These are phyloP conservation scores for Carollia perspicillata DNA, from an alignment of 2,113 vertebrate species.

Conservation along the genomic window DNA sequence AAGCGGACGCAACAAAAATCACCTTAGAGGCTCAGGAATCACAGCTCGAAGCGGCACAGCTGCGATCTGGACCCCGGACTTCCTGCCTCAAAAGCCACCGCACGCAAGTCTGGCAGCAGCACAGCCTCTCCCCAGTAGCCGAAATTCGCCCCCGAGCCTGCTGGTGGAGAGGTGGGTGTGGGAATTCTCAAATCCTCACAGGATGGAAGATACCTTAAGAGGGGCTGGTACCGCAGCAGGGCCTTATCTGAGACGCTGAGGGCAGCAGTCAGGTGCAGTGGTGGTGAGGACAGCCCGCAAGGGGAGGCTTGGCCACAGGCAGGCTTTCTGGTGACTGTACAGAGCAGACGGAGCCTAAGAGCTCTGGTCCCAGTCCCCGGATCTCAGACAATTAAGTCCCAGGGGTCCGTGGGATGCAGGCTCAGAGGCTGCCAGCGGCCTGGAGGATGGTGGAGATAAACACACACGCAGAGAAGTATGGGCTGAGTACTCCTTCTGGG, in stretches of 20 bases:
- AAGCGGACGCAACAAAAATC: neutral
- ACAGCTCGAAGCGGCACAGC: neutral
- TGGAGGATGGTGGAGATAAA: neutral
- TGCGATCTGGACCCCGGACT: neutral
- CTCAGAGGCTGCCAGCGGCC: neutral
- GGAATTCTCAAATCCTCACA: neutral
- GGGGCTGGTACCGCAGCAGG: neutral
- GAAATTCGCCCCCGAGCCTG: neutral
- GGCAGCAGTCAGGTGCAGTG: neutral
- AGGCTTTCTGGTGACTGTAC: neutral
- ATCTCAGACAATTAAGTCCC: neutral
- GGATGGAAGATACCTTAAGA: neutral
- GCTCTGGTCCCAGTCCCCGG: neutral
- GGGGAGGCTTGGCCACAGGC: neutral
- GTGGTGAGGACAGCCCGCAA: neutral
- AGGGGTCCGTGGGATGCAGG: neutral
- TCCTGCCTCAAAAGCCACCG: neutral
- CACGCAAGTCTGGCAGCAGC: accelerated
- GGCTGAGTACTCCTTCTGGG: neutral
- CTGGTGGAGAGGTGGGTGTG: neutral
- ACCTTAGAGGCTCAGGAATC: neutral
- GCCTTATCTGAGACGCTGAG: neutral
- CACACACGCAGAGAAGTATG: neutral
- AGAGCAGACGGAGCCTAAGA: neutral
- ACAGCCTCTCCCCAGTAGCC: neutral